A percentile compares a stretch with the other conserved stretches of the same genome.
Evolutionary conservation across 2,113 vertebrate species (phyloP).

Genomic region (Apistogramma diplotaenia): DNA sequence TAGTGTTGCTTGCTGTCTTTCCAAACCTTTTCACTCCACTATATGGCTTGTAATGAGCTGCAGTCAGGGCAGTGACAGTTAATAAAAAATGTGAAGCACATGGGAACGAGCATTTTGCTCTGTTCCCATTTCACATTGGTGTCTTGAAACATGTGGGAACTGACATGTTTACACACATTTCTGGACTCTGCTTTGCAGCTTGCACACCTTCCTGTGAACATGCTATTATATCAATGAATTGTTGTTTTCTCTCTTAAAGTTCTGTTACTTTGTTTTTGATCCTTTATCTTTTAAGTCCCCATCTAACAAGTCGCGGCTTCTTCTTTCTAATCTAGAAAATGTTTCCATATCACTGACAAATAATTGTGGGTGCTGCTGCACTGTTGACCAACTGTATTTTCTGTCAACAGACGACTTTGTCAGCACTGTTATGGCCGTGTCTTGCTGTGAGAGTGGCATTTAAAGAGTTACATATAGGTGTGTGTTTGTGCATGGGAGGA

Average conservation of each 20-base stretch:
- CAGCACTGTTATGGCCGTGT: not conserved
- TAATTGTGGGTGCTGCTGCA: not conserved
- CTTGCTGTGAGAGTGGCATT: not conserved
- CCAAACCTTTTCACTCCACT: slow-evolving; percentile 42
- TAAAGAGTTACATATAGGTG: not conserved
- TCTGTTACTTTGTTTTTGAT: not conserved
- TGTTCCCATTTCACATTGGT: slow-evolving; percentile 33
- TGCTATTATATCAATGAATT: not conserved
- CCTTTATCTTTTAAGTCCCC: not conserved
- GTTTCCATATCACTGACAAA: not conserved
- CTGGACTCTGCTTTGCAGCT: not conserved
- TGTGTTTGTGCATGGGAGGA: not conserved
- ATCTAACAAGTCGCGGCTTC: not conserved
- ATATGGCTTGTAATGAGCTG: slow-evolving; percentile 53
- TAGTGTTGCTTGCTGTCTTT: slow-evolving; percentile 28
- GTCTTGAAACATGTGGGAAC: slow-evolving; percentile 15
- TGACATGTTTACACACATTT: slow-evolving; percentile 21
- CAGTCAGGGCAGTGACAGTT: slow-evolving; percentile 42
- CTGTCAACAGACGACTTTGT: not conserved
- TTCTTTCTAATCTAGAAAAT: not conserved
- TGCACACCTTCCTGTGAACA: not conserved
- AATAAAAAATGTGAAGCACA: slow-evolving; percentile 42
- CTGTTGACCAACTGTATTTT: not conserved
- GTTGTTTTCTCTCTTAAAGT: not conserved
- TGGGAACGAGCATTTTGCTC: slow-evolving; percentile 32